Base-by-base conservation (phyloP, 1,140 invertebrate species). In the Cherax quadricarinatus region DNA sequence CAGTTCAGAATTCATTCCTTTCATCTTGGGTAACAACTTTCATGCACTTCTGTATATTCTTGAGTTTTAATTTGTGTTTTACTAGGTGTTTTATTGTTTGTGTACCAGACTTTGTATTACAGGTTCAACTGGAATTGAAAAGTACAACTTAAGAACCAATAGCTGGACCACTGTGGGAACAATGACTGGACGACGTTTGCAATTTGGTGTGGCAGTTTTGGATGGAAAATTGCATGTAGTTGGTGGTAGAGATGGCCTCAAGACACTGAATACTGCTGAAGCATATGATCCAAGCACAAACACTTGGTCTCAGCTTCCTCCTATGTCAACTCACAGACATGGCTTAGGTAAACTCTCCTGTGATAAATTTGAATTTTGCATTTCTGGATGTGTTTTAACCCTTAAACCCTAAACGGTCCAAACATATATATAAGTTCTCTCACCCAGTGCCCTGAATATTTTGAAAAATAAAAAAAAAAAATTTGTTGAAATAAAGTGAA, bases 311-410 rank as follows among this genome's bases (percentile, higher is more conserved):
- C 96, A 96, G 49, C 95, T 99, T 86, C 97, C 97, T 86, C 96
- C 98, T 0, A 99, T 99, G 98, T 97, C 97, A 90, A 98, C 98
- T n/a, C 98, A 98, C 95, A 95, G 98, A 75, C 98, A 99, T 95
- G 98, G 98, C 12, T 95, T 98, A 92, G 96, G 96, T 96, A 94
- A 94, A 94, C 92, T 66, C 14, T 73, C 53, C 9, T 57, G 53
- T 10, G 53, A 57, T 14, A 6, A 10, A 57, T 5, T 57, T 57
- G 9, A 57, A 5, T 9, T 57, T 9, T 57, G 3, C 4, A 14
- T 57, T 9, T 57, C 6, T 57, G 53, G 6, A 57, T 57, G 53
- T 12, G 12, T 57, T n/a, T n/a, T n/a, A n/a, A n/a, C n/a, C n/a
- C n/a, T n/a, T n/a, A n/a, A n/a, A n/a, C n/a, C n/a, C n/a, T n/a